A percentile compares a stretch with the other conserved stretches of the same genome.
Evolutionary conservation across 2,797 vertebrate species (phyloP).

Genomic region (Halcyon smyrnensis): DNA sequence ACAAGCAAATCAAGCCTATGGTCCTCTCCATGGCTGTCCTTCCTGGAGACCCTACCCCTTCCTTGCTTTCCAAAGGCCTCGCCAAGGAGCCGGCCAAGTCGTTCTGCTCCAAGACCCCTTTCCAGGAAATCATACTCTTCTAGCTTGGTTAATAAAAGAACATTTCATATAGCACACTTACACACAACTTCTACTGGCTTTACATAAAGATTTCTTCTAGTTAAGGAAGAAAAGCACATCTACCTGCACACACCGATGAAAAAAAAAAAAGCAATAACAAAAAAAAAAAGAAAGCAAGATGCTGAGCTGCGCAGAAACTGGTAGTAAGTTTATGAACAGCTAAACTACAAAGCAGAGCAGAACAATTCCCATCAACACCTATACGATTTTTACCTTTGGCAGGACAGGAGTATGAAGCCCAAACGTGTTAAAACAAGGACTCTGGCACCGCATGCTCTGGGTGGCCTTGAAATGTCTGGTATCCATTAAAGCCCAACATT

Average conservation of each 20-base stretch:
- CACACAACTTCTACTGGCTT: not conserved
- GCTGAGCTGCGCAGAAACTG: not conserved
- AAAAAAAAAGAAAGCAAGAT: rapidly evolving
- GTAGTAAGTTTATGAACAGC: rapidly evolving
- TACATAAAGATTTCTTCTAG: rapidly evolving
- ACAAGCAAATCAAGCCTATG: not conserved
- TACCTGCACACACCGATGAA: not conserved
- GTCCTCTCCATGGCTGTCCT: not conserved
- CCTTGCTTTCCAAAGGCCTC: not conserved
- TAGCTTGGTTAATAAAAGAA: not conserved
- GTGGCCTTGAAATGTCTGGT: conserved; percentile 78
- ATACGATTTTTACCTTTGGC: not conserved
- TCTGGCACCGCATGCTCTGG: conserved; percentile 60
- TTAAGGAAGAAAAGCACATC: not conserved
- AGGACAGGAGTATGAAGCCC: not conserved
- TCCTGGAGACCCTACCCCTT: not conserved
- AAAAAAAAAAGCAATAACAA: not conserved
- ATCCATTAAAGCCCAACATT: conserved; percentile 82
- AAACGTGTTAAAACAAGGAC: not conserved
- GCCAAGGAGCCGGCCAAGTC: not conserved
- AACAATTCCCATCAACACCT: not conserved
- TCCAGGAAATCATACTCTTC: not conserved
- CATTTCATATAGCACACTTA: not conserved
- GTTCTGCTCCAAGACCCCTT: not conserved
- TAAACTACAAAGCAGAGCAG: not conserved